These are phyloP conservation scores for Corythornis cristatus DNA, from an alignment of 2,113 vertebrate species.

Conservation along the genomic window DNA sequence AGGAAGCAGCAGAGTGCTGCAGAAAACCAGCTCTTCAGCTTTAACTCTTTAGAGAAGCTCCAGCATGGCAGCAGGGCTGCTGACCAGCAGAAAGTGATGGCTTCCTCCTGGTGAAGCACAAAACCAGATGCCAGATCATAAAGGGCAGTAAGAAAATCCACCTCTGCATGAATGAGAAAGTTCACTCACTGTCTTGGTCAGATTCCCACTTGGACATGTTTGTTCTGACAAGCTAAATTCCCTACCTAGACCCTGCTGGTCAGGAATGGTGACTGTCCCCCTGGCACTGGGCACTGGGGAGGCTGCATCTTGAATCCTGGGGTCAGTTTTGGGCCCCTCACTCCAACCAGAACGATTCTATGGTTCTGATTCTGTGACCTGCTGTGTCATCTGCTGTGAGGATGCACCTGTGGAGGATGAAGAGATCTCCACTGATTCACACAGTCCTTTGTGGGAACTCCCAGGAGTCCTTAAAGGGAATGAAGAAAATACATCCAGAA, in stretches of 20 bases:
- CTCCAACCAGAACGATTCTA: too few species aligned
- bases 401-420: background rate
- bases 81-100: background rate
- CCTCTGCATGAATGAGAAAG: background rate
- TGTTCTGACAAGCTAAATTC: background rate
- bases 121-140: background rate
- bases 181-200: background rate
- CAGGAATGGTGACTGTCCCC: background rate
- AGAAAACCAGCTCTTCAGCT: background rate
- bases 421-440: background rate
- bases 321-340: too few species aligned
- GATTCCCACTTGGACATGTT: background rate
- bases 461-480: background rate
- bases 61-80: background rate
- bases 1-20: background rate
- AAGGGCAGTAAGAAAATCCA: background rate
- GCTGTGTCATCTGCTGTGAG: accelerated
- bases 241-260: background rate
- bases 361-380: background rate
- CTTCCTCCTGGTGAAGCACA: background rate
- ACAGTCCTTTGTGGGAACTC: background rate
- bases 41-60: background rate
- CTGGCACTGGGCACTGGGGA: background rate
- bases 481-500: background rate
- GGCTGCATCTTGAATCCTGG: too few species aligned